phyloP scores from a whole-genome alignment of 1,140 invertebrate genomes.

The Aculops lycopersici region DNA sequence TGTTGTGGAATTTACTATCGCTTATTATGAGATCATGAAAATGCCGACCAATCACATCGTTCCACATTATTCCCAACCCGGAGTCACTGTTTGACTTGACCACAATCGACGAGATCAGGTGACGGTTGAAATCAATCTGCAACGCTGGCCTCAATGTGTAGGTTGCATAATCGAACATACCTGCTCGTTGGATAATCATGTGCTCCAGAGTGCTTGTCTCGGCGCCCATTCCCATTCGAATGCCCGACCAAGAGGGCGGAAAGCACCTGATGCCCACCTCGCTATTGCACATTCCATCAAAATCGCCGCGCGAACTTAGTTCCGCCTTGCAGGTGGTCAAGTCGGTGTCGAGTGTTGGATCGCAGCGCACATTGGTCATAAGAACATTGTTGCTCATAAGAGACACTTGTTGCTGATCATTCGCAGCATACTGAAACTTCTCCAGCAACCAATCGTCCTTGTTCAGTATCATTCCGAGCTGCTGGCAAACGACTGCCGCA shows the following conservation, averaged over 20 bases:
- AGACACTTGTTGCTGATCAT: slow-evolving; percentile 2
- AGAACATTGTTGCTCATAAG: slow-evolving; percentile 12
- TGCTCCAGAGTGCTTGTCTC: slow-evolving; percentile 55
- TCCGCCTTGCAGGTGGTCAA: slow-evolving; percentile 56
- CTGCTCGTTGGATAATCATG: slow-evolving; percentile 58
- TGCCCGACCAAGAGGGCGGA: slow-evolving; percentile 60
- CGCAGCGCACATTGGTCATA: slow-evolving; percentile 51
- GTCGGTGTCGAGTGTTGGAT: slow-evolving; percentile 54
- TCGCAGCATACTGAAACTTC: slow-evolving; percentile 14
- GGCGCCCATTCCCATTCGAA: slow-evolving; percentile 53
- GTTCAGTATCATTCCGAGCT: slow-evolving; percentile 64
- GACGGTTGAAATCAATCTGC: slow-evolving; percentile 77
- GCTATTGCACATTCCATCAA: slow-evolving; percentile 49
- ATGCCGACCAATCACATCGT: slow-evolving; percentile 40
- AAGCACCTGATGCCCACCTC: slow-evolving; percentile 63
- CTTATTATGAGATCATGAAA: slow-evolving; percentile 45
- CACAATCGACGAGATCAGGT: slow-evolving; percentile 48
- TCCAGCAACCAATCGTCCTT: slow-evolving; percentile 62
- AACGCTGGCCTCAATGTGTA: slow-evolving; percentile 59
- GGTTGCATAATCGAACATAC: slow-evolving; percentile 65
- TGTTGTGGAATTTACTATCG: slow-evolving; percentile 55
- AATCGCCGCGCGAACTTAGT: slow-evolving; percentile 23
- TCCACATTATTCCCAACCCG: slow-evolving; percentile 54
- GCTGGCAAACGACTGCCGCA: slow-evolving; percentile 71
- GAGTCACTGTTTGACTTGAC: slow-evolving; percentile 49